Evolutionary conservation across 2,113 vertebrate species (phyloP).

Genomic region (Eidolon helvum): DNA sequence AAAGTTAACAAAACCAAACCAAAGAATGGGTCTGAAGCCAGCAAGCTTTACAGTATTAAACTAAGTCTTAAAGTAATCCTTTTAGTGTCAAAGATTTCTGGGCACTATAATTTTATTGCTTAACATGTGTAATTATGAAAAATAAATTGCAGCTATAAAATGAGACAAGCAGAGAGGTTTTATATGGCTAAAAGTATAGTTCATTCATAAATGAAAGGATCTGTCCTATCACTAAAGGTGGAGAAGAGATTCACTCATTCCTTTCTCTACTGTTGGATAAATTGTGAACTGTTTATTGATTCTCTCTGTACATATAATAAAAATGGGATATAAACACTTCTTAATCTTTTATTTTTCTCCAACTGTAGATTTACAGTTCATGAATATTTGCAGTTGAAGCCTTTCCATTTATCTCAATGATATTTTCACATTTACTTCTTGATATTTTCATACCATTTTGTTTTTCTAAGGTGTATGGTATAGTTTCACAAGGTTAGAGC

Average conservation of each 20-base stretch:
- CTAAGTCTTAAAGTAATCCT: neutral
- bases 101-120: conserved; percentile 49
- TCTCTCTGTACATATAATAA: neutral
- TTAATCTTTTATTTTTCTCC: neutral
- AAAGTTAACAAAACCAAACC: neutral
- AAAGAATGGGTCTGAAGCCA: neutral
- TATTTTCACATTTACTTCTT: neutral
- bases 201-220: conserved; percentile 52
- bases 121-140: conserved; percentile 33
- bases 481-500: neutral
- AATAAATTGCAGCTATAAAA: conserved; percentile 40
- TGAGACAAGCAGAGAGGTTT: conserved; percentile 34
- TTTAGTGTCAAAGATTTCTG: conserved; percentile 21
- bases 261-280: conserved; percentile 49
- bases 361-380: neutral
- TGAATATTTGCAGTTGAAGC: neutral
- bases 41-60: neutral
- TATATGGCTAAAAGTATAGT: neutral
- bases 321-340: neutral
- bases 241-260: conserved; percentile 12
- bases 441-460: neutral
- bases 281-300: conserved; percentile 54
- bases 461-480: neutral
- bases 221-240: neutral
- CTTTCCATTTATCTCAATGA: neutral